Conservation (phyloP, 2,888 invertebrate species). For the Drosophila picticornis region DNA sequence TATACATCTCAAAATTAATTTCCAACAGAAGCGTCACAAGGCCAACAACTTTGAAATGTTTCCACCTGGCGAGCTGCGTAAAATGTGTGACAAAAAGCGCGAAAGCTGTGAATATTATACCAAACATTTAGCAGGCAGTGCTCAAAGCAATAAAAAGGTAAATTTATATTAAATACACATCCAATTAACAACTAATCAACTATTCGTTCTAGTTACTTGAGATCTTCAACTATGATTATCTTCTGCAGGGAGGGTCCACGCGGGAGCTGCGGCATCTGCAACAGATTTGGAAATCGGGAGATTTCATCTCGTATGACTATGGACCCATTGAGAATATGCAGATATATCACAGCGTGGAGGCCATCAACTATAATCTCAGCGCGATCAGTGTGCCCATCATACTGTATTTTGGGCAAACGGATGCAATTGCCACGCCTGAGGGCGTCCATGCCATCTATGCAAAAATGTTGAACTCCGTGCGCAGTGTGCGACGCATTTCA, state of each 20-base stretch:
- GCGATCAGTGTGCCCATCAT: constrained; percentile 70
- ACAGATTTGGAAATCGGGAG: constrained; percentile 82
- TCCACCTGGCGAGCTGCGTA: constrained; percentile 58
- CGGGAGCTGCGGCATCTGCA: constrained; percentile 77
- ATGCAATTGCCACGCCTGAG: constrained; percentile 78
- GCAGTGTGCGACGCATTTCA: constrained; percentile 72
- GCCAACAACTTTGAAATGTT: constrained; percentile 57
- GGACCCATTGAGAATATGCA: constrained; percentile 72
- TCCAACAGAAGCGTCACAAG: constrained; percentile 53
- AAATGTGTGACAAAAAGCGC: constrained; percentile 47
- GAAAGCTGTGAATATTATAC: constrained; percentile 64
- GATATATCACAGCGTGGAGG: constrained; percentile 70
- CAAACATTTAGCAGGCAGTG: constrained; percentile 59
- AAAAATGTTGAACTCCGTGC: constrained; percentile 59
- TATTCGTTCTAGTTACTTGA: constrained; percentile 65
- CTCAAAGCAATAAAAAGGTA: constrained; percentile 63
- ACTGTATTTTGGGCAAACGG: constrained; percentile 79
- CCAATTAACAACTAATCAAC: neutral
- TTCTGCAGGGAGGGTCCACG: constrained; percentile 78
- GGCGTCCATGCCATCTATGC: constrained; percentile 80
- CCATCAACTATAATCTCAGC: constrained; percentile 71
- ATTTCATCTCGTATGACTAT: constrained; percentile 81
- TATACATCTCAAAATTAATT: neutral
- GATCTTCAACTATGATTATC: constrained; percentile 72
- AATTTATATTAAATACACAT: neutral